Base-by-base conservation (phyloP, 1,140 invertebrate species). In the Bactericera cockerelli region DNA sequence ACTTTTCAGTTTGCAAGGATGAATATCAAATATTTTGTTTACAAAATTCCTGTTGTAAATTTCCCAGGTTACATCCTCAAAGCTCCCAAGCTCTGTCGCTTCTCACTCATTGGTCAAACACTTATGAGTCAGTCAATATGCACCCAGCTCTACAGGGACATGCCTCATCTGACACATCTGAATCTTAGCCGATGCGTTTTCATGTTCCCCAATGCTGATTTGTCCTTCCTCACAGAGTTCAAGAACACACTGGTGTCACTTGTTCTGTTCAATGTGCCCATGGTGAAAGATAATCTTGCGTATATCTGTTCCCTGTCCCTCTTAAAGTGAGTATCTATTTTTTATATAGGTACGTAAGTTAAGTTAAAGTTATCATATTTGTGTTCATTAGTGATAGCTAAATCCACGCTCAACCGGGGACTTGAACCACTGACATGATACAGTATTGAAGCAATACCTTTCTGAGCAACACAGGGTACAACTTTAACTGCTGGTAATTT, bases 231-330 rank as follows among this genome's bases (percentile, higher is more conserved):
- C 4, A n/a, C 42, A 4, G n/a, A 49, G 22, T 49, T 49, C 22
- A 49, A 49, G 22, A 8, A 49, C 8, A 49, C 42, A 19, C 42
- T 49, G 3, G 42, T 22, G 22, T 49, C 42, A 4, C 42, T 49
- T 4, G 42, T 49, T 49, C 42, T 49, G 42, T 49, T 49, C 42
- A 49, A 49, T 49, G 42, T 49, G 22, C 19, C 42, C 42, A 49
- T 49, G 3, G 22, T 49, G n/a, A 49, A 49, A 49, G 22, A 49
- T 49, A 49, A 49, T n/a, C 19, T 49, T 6, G n/a, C 4, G 4
- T n/a, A 49, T 49, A 49, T 49, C n/a, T 49, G 42, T 49, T 49
- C 42, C 4, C 42, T 49, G 19, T 8, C 42, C 22, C n/a, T 19
- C 22, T 16, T 49, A 6, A 49, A 16, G 42, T 49, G 42, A 49